These are phyloP conservation scores for Euthynnus affinis DNA, from an alignment of 2,797 vertebrate species.

Conservation along the genomic window DNA sequence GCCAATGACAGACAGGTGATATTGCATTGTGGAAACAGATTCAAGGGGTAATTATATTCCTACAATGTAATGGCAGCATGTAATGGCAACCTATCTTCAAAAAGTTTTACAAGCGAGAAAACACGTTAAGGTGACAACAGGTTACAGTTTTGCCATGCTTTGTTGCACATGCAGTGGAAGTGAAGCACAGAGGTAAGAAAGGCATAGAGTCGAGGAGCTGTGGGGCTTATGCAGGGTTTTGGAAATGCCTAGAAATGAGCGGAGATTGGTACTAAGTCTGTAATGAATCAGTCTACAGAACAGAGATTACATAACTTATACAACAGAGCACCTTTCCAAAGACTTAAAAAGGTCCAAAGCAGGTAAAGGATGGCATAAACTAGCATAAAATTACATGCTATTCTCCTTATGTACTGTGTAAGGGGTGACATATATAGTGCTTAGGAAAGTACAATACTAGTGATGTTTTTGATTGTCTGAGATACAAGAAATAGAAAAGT, in stretches of 20 bases:
- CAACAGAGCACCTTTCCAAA: conserved; percentile 52
- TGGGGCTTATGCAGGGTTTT: conserved; percentile 51
- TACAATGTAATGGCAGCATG: conserved; percentile 79
- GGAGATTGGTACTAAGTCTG: conserved; percentile 55
- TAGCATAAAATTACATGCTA: conserved; percentile 68
- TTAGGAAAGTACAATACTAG: conserved; percentile 75
- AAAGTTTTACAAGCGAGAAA: conserved; percentile 76
- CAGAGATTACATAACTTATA: conserved; percentile 28
- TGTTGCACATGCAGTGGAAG: conserved; percentile 80
- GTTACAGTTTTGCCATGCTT: conserved; percentile 78
- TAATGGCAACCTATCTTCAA: conserved; percentile 73
- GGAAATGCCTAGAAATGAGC: conserved; percentile 36
- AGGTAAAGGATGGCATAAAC: conserved; percentile 67
- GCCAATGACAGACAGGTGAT: conserved; percentile 78
- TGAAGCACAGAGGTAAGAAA: conserved; percentile 76
- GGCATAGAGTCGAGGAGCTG: conserved; percentile 62
- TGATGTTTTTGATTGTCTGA: conserved; percentile 84
- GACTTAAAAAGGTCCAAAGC: conserved; percentile 59
- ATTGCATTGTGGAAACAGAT: conserved; percentile 85
- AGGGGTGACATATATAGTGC: conserved; percentile 67
- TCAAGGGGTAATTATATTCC: conserved; percentile 67
- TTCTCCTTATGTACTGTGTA: conserved; percentile 64
- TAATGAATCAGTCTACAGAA: conserved; percentile 43
- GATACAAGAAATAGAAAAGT: conserved; percentile 75
- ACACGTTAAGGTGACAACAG: conserved; percentile 69